These are phyloP conservation scores for Drosophila picticornis DNA, from an alignment of 2,888 invertebrate species.

Conservation along the genomic window DNA sequence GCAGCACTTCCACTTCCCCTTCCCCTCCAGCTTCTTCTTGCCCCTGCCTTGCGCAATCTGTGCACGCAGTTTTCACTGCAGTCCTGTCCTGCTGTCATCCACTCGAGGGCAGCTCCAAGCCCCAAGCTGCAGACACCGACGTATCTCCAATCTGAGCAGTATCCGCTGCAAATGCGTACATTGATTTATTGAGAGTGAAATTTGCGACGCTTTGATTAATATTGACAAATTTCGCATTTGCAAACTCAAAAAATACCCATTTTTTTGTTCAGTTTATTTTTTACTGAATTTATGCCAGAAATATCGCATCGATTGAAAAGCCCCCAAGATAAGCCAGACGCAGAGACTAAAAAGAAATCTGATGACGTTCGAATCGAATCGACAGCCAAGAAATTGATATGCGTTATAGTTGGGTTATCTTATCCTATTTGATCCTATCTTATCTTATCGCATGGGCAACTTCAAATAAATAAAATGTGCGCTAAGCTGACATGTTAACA, in stretches of 20 bases:
- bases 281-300: constrained; percentile 27
- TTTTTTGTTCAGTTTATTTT: constrained; percentile 9
- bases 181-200: constrained; percentile 78
- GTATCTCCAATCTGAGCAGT: constrained; percentile 9
- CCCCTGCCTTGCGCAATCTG: neutral
- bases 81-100: constrained; percentile 45
- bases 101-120: constrained; percentile 56
- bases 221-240: constrained; percentile 73
- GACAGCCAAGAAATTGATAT: neutral
- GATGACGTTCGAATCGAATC: constrained; percentile 26
- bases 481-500: constrained; percentile 50
- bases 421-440: too few species aligned
- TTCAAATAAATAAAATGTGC: constrained; percentile 15
- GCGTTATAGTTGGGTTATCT: too few species aligned
- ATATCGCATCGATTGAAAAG: constrained; percentile 8
- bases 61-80: constrained; percentile 69
- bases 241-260: neutral
- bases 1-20: neutral
- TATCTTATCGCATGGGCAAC: constrained; percentile 41
- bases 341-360: neutral
- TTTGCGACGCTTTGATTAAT: constrained; percentile 73
- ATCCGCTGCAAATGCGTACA: constrained; percentile 43
- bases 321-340: constrained; percentile 10
- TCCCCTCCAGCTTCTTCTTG: neutral
- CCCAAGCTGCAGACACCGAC: constrained; percentile 6